phyloP scores from a whole-genome alignment of 2,888 invertebrate genomes.

The Drosophila dives region DNA sequence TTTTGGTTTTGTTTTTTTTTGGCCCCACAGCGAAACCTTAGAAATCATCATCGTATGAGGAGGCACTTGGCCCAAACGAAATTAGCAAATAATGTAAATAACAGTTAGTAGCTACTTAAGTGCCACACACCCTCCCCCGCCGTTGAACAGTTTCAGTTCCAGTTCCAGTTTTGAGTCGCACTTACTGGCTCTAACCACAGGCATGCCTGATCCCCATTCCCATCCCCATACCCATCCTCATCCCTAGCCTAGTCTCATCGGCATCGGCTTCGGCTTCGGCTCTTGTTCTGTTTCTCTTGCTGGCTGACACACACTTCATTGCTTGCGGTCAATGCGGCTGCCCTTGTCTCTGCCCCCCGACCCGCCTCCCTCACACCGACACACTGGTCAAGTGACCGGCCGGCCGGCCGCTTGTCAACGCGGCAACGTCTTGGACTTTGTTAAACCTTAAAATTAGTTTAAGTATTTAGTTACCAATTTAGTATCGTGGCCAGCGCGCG shows the following conservation, averaged over 20 bases:
- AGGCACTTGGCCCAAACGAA: slow-evolving; percentile 45
- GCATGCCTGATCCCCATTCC: slow-evolving; percentile 16
- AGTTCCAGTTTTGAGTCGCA: slow-evolving; percentile 20
- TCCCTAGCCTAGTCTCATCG: slow-evolving; percentile 9
- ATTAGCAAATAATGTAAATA: slow-evolving; percentile 79
- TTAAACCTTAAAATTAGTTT: slow-evolving; percentile 82
- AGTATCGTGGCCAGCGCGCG: slow-evolving; percentile 34
- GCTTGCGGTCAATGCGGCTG: slow-evolving; percentile 72
- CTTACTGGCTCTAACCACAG: slow-evolving; percentile 27
- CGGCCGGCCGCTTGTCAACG: slow-evolving; percentile 52
- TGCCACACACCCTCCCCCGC: slow-evolving; percentile 28
- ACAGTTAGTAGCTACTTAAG: slow-evolving; percentile 78
- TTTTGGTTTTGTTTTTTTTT: slow-evolving; percentile 20
- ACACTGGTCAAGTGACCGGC: slow-evolving; percentile 7
- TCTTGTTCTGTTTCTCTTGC: slow-evolving; percentile 14
- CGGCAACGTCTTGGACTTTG: slow-evolving; percentile 75
- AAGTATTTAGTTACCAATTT: slow-evolving; percentile 83
- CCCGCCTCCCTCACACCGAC: slow-evolving; percentile 6
- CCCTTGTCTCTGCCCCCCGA: slow-evolving; percentile 14
- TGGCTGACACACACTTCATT: slow-evolving; percentile 55
- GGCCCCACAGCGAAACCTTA: slow-evolving; percentile 59
- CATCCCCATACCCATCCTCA: not conserved
- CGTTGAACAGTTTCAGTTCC: slow-evolving; percentile 12
- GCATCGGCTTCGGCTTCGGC: slow-evolving; percentile 18
- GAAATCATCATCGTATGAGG: slow-evolving; percentile 46